Base-by-base conservation (phyloP, 2,113 vertebrate genomes). In the Camarhynchus parvulus region DNA sequence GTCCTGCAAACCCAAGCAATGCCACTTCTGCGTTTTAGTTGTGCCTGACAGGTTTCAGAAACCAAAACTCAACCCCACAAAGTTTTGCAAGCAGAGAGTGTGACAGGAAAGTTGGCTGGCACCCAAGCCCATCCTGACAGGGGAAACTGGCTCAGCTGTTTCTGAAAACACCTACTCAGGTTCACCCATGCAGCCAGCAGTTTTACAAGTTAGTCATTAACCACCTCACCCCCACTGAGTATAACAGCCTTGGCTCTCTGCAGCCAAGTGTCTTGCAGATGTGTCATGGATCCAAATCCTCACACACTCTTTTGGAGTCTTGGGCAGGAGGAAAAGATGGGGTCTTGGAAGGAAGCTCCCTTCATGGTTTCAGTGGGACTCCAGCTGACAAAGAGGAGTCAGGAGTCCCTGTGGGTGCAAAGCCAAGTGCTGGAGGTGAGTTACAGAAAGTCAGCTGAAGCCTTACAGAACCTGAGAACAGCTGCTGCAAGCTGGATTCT, bases 101-200 rank as follows among this genome's bases (percentile, higher is more conserved):
- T 83, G 63, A 95, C 72, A 89, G 85, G 72, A 93, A 96, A 89
- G 67, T 15, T 91, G 95, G 91, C 96, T 61, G 58, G 84, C 33
- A 74, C 75, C 93, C 95, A 95, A 89, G 7, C 50, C 67, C 75
- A 55, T 95, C 82, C 84, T 95, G 79, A 95, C 78, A 91, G 68
- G 68, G 92, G 82, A 92, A 94, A 85, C 56, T 85, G 92, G 87
- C 91, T 91, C 87, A 95, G 90, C 75, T 95, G 85, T 93, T 95
- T 90, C 90, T 96, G 92, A 85, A 93, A 96, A 90, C 95, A 96
- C 95, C 91, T 92, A 93, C 93, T 85, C 82, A 67, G 90, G 90
- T 70, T 96, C 94, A 94, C 84, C 70, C 91, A 80, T 79, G 58
- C 81, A 87, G 69, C 0, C 0, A 92, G 61, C 77, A 79, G 58